These are phyloP conservation scores for Ramazzottius varieornatus DNA, from an alignment of 2,888 invertebrate genomes.

Conservation along the genomic window DNA sequence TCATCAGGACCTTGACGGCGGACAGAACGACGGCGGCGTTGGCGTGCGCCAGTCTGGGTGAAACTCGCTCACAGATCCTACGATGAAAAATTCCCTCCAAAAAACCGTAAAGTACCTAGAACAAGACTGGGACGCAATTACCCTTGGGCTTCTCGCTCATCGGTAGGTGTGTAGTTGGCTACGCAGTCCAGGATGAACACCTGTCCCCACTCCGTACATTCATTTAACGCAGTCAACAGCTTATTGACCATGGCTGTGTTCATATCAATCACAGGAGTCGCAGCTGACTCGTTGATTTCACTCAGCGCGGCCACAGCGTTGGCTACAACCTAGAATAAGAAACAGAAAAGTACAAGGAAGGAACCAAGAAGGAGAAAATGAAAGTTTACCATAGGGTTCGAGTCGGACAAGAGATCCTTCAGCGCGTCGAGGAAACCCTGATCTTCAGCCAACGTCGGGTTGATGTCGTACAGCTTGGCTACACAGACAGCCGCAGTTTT, in stretches of 20 bases:
- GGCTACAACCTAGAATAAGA: conserved; percentile 44
- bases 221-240: conserved; percentile 81
- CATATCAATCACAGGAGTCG: conserved; percentile 74
- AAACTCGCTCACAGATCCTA: conserved; percentile 81
- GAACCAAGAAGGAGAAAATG: not conserved
- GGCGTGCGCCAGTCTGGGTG: conserved; percentile 85
- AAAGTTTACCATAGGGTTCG: conserved; percentile 70
- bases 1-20: conserved; percentile 89
- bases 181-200: conserved; percentile 92
- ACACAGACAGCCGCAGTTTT: conserved; percentile 99
- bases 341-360: not conserved
- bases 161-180: conserved; percentile 83
- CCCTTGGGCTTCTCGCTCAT: conserved; percentile 86
- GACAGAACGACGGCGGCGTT: conserved; percentile 96
- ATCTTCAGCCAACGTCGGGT: conserved; percentile 40
- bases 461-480: conserved; percentile 91
- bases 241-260: conserved; percentile 94
- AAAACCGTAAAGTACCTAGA: not conserved
- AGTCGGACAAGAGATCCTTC: conserved; percentile 85
- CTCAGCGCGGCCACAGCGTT: conserved; percentile 95
- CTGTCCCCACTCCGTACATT: conserved; percentile 97
- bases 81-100: conserved; percentile 7
- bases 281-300: conserved; percentile 89
- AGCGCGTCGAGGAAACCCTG: conserved; percentile 90
- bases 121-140: conserved; percentile 12